Percentiles rank a stretch among this genome's conserved stretches.
Conservation (phyloP, 2,797 vertebrate species). For the Cuculus canorus region DNA sequence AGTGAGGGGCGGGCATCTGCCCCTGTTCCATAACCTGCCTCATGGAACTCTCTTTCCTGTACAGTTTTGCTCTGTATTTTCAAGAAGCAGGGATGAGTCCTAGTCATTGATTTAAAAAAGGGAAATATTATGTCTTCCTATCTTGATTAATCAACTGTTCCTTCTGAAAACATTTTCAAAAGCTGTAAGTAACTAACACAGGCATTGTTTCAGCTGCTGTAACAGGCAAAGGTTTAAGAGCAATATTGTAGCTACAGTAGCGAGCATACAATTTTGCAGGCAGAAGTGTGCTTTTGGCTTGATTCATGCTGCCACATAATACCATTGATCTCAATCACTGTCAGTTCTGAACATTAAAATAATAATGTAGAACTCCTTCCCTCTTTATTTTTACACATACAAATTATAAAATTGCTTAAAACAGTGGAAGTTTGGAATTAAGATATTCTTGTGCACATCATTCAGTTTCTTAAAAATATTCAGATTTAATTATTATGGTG, state of each 20-base stretch:
- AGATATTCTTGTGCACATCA: neutral
- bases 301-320: constrained; percentile 34
- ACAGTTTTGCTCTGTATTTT: neutral
- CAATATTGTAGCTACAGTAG: neutral
- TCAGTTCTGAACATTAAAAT: constrained; percentile 48
- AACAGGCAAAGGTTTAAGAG: constrained; percentile 1
- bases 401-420: neutral
- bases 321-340: constrained; percentile 60
- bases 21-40: neutral
- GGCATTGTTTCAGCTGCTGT: constrained; percentile 11
- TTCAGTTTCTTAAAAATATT: constrained; percentile 27
- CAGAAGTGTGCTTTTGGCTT: constrained; percentile 35
- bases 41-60: neutral
- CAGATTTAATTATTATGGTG: neutral
- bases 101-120: neutral
- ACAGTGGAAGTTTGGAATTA: constrained; percentile 11
- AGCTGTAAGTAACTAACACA: neutral
- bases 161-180: constrained; percentile 32
- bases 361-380: constrained; percentile 19
- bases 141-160: constrained; percentile 25
- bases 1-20: neutral
- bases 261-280: neutral
- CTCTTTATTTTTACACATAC: constrained; percentile 1
- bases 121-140: constrained; percentile 22
- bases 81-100: neutral